Base-by-base conservation (phyloP, 2,797 vertebrate genomes). In the Sciurus carolinensis region DNA sequence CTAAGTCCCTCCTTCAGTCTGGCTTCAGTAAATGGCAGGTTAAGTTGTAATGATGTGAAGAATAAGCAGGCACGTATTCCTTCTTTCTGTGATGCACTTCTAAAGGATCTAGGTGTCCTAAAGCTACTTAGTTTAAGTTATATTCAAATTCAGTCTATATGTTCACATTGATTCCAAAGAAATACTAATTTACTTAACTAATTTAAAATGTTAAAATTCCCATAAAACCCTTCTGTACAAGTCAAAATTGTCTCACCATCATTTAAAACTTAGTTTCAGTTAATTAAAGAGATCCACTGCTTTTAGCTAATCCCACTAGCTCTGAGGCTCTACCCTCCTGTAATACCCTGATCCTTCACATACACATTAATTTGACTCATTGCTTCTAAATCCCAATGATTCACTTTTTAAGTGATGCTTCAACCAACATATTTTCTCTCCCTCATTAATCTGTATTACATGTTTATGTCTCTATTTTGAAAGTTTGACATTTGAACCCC, bases 131-230 rank as follows among this genome's bases (percentile, higher is more conserved):
- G 28, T 42, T 94, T 26, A 87, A 52, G 13, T 83, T 72, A 82
- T 87, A 90, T 5, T 28, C 47, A 89, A 18, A 72, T 66, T 81
- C 30, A 85, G 14, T 85, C 87, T 83, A 36, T 14, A 57, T 59
- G 1, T 81, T 88, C 84, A 44, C n/a, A 30, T n/a, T 39, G 36
- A 77, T 84, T 42, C n/a, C 44, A 84, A 80, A 13, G 7, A 94
- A 71, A 87, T 36, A 66, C 28, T 77, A 66, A 66, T 77, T 87
- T 87, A 59, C 17, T 57, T 20, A 17, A 85, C 42, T 73, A 76
- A 79, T 44, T 39, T 14, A 87, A 75, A 39, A 52, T 88, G 8
- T 71, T 44, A 67, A 97, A 87, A 57, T 92, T 62, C 17, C 44
- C 71, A 72, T 72, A 84, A 71, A 81, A 47, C 5, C 7, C 17